Base-by-base conservation (phyloP, 2,113 vertebrate species). In the Prionailurus bengalensis region DNA sequence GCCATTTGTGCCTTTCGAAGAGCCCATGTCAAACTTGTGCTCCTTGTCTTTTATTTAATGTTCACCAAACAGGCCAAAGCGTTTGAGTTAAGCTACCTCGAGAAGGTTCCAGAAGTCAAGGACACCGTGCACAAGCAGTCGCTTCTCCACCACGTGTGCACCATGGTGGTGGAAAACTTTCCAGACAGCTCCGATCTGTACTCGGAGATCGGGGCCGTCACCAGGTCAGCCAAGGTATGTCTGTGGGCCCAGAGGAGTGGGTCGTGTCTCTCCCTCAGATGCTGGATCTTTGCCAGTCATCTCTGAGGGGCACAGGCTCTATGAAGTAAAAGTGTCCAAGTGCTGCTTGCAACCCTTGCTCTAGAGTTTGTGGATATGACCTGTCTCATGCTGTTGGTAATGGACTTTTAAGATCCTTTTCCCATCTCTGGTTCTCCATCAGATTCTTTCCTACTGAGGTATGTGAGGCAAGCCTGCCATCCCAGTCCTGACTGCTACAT, bases 61-160 rank as follows among this genome's bases (percentile, higher is more conserved):
- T 94, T 71, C 39, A 95, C 63, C 96, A 15, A 97, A 66, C 68
- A 99, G 99, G 99, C 99, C 92, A 99, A 99, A 99, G 99, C 99
- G 73, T 99, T 99, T 99, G 99, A 99, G 98, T 98, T 99, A 98
- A 99, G 99, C 98, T 99, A 99, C 99, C 99, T 99, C 98, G 99
- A 99, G 99, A 99, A 99, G 98, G 99, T 99, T 98, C 99, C 99
- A 53, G 99, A 99, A 98, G 99, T 99, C 87, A 99, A 99, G 99
- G 99, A 99, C 98, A 99, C 99, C 0, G 99, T 99, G 97, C 99
- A 99, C 89, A 99, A 99, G 98, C 99, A 99, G 98, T 99, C 99
- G 0, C 99, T 99, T 92, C 99, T 99, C 95, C 99, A 99, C 98
- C 99, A 99, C 0, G 99, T 99, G 98, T 99, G 99, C 98, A 99